Percentiles rank a stretch among this genome's conserved stretches.
These are phyloP conservation scores for Serilophus lunatus DNA, from an alignment of 2,113 vertebrate genomes.

Conservation along the genomic window DNA sequence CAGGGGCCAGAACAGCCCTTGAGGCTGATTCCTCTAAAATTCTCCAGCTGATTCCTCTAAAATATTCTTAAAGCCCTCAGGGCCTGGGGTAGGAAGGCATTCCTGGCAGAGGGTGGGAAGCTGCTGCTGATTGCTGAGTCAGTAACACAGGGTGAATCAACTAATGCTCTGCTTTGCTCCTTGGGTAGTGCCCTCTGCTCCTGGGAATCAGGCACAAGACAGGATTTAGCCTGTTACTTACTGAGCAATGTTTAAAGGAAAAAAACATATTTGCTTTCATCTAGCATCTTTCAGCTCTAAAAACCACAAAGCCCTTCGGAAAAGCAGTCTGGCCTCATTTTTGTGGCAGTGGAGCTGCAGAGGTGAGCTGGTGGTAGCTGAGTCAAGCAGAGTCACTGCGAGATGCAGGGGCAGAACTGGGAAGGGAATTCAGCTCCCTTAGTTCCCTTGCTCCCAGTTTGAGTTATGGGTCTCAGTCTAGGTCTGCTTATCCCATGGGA, in stretches of 20 bases:
- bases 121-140: conserved; percentile 10
- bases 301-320: background rate
- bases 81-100: background rate
- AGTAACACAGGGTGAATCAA: background rate
- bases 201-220: background rate
- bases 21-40: background rate
- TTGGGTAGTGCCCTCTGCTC: background rate
- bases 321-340: background rate
- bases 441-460: fast-evolving
- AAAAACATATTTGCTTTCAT: background rate
- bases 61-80: background rate
- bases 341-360: background rate
- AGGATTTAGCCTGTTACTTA: background rate
- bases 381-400: background rate
- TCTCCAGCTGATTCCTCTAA: background rate
- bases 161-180: background rate
- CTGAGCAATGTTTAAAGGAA: background rate
- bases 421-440: background rate
- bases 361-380: background rate
- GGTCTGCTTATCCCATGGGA: background rate
- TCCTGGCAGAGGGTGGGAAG: background rate
- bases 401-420: background rate
- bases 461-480: background rate
- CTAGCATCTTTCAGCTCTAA: background rate
- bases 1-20: background rate